These are phyloP conservation scores for Chlorops oryzae DNA, from an alignment of 1,140 invertebrate genomes.

Conservation along the genomic window DNA sequence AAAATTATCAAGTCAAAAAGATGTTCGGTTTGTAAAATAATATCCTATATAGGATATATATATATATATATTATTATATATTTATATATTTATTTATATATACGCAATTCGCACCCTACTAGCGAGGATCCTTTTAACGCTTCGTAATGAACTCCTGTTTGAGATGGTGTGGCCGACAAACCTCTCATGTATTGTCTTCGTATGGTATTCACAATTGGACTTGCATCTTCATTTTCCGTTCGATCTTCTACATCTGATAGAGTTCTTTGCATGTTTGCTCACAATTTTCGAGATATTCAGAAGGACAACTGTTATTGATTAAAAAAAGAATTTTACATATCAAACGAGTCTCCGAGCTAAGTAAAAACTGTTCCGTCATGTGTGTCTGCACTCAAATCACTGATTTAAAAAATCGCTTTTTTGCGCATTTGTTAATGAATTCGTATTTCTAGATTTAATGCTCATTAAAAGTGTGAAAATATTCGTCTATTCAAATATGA, in stretches of 20 bases:
- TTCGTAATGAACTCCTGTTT: constrained; percentile 41
- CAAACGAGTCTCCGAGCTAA: no score
- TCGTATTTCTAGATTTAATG: no score
- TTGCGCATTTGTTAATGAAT: no score
- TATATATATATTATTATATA: no score
- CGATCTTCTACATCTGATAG: constrained; percentile 35
- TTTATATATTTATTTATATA: no score
- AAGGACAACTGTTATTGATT: no score
- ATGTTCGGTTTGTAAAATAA: no score
- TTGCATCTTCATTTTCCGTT: constrained; percentile 34
- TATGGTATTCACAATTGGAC: constrained; percentile 32
- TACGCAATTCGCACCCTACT: not conserved
- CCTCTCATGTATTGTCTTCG: constrained; percentile 41
- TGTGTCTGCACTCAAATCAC: not conserved
- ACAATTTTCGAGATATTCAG: not conserved
- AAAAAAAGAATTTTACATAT: no score
- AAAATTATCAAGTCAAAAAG: no score
- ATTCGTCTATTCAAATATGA: not conserved
- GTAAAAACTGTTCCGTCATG: no score
- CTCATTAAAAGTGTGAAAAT: not conserved
- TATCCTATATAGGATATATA: no score
- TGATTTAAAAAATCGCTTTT: not conserved
- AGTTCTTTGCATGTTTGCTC: constrained; percentile 30
- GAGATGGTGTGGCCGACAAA: constrained; percentile 38
- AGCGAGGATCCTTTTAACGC: constrained; percentile 43